Evolutionary conservation across 2,888 invertebrate genomes (phyloP).

Genomic region (Sesia bembeciformis): DNA sequence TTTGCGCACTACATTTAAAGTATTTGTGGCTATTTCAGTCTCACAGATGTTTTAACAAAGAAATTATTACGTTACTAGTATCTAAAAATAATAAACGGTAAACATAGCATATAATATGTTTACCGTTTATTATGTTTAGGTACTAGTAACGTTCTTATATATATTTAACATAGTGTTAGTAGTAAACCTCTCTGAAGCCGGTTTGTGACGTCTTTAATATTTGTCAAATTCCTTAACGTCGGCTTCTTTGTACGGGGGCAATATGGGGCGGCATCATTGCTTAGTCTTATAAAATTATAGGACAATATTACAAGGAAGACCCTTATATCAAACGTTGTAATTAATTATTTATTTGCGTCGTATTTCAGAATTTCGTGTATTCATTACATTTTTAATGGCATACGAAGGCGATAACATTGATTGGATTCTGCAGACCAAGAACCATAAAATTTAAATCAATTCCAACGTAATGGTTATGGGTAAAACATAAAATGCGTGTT

Average conservation of each 20-base stretch:
- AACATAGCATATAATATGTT: no score
- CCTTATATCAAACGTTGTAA: constrained; percentile 1
- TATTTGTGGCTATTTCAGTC: no score
- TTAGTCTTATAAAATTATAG: not conserved
- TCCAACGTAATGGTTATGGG: constrained; percentile 68
- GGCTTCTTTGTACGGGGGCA: not conserved
- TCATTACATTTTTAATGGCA: constrained; percentile 65
- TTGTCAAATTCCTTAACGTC: not conserved
- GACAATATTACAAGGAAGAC: not conserved
- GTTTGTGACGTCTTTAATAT: not conserved
- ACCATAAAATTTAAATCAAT: constrained; percentile 74
- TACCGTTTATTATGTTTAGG: no score
- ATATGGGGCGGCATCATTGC: not conserved
- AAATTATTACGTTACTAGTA: no score
- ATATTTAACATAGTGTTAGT: no score
- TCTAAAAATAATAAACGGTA: no score
- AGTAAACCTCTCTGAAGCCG: no score
- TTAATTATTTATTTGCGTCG: constrained; percentile 21
- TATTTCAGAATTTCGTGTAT: constrained; percentile 45
- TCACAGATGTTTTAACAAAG: no score
- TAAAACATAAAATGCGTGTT: constrained; percentile 44
- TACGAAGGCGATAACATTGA: constrained; percentile 66
- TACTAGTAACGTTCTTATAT: no score
- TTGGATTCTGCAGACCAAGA: constrained; percentile 70
- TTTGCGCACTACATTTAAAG: no score